phyloP scores from a whole-genome alignment of 1,140 invertebrate species.

The Hypothenemus hampei region DNA sequence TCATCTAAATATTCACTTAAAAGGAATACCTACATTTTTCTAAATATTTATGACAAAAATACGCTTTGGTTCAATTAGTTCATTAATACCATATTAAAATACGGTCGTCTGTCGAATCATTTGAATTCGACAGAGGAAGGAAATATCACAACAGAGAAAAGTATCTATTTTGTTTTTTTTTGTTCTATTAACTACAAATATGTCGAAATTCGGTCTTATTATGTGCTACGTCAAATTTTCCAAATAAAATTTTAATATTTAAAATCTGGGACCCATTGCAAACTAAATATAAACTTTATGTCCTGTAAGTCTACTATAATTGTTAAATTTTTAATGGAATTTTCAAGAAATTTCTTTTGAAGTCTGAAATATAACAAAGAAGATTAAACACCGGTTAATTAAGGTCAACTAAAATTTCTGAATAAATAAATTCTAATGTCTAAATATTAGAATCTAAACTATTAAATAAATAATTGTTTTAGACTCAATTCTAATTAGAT shows the following conservation, averaged over 20 bases:
- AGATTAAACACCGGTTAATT: neutral
- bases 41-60: conserved; percentile 30
- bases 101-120: conserved; percentile 30
- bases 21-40: no score
- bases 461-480: conserved; percentile 3
- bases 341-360: neutral
- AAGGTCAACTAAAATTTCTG: neutral
- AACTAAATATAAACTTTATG: no score
- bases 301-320: no score
- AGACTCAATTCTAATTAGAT: neutral
- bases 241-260: no score
- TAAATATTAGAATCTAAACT: neutral
- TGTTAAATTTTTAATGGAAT: neutral
- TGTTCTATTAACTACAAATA: no score
- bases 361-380: neutral
- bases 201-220: no score
- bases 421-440: no score
- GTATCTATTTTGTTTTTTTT: no score
- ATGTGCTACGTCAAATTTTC: no score
- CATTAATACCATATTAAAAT: conserved; percentile 41
- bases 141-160: conserved; percentile 42
- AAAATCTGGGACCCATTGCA: no score
- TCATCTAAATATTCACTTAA: no score
- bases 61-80: conserved; percentile 40
- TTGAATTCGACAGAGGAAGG: conserved; percentile 20